These are phyloP conservation scores for Lordiphosa collinella DNA, from an alignment of 1,140 invertebrate genomes.

Conservation along the genomic window DNA sequence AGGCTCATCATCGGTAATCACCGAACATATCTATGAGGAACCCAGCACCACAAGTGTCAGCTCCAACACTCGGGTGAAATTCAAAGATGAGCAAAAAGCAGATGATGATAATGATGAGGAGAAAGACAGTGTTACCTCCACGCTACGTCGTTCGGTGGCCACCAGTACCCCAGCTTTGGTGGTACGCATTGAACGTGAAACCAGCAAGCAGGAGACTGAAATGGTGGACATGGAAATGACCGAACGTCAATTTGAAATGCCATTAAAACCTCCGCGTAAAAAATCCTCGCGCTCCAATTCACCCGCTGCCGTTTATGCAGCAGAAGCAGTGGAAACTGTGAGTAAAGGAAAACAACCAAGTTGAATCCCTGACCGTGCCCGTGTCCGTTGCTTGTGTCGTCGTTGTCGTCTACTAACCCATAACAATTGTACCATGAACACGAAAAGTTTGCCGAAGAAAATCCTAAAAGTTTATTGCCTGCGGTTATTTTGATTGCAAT, in stretches of 20 bases:
- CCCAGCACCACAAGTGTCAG: constrained; percentile 19
- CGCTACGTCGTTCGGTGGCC: constrained; percentile 54
- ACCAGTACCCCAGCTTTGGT: constrained; percentile 72
- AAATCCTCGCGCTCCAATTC: constrained; percentile 72
- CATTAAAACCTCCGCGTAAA: constrained; percentile 64
- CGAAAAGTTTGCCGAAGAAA: constrained; percentile 30
- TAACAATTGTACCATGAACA: constrained; percentile 45
- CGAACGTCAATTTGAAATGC: constrained; percentile 46
- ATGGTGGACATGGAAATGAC: constrained; percentile 32
- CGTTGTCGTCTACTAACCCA: constrained; percentile 43
- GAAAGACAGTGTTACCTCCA: constrained; percentile 4
- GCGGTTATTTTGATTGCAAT: constrained; percentile 71
- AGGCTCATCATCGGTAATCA: constrained; percentile 6
- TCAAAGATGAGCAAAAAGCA: constrained; percentile 40
- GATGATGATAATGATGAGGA: constrained; percentile 6
- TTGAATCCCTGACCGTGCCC: constrained; percentile 12
- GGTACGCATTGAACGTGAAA: constrained; percentile 49
- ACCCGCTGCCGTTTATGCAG: constrained; percentile 40
- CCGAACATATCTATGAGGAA: constrained; percentile 66
- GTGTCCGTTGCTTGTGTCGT: not conserved
- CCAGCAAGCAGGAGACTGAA: not conserved
- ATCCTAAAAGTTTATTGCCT: constrained; percentile 58
- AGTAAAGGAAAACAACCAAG: constrained; percentile 41
- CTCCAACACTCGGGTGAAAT: constrained; percentile 35
- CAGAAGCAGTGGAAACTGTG: constrained; percentile 43